Evolutionary conservation across 2,888 invertebrate species (phyloP).

Genomic region (Eristalis tenax): DNA sequence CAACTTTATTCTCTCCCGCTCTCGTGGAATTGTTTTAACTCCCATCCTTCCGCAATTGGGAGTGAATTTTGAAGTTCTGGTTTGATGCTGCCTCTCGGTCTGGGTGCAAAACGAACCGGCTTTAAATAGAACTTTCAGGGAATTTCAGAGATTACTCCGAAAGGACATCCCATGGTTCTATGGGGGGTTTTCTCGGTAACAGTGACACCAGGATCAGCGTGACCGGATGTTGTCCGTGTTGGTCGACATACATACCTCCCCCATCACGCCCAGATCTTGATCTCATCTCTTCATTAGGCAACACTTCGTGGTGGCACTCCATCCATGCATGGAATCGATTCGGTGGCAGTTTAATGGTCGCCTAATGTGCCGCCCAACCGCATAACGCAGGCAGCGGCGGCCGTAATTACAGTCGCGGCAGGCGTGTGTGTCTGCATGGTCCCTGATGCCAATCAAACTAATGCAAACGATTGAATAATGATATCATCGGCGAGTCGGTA

Average conservation of each 20-base stretch:
- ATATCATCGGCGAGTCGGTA: constrained; percentile 21
- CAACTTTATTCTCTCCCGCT: not conserved
- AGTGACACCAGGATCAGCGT: too few relatives aligned
- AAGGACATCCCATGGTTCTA: too few relatives aligned
- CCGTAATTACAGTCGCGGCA: constrained; percentile 38
- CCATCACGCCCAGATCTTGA: too few relatives aligned
- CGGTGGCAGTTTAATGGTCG: constrained; percentile 24
- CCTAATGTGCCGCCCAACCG: constrained; percentile 8
- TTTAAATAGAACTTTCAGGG: not conserved
- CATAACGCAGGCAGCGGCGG: constrained; percentile 8
- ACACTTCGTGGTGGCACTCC: not conserved
- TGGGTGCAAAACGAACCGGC: not conserved
- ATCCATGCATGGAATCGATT: not conserved
- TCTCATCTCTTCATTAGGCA: too few relatives aligned
- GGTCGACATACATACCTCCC: too few relatives aligned
- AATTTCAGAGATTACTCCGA: too few relatives aligned
- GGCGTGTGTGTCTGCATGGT: not conserved
- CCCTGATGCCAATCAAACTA: constrained; percentile 9
- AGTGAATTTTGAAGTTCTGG: not conserved
- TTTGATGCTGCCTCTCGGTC: not conserved
- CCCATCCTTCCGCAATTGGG: not conserved
- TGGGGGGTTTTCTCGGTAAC: too few relatives aligned
- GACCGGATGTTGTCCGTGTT: too few relatives aligned
- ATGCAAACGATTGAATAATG: constrained; percentile 54
- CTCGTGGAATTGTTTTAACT: not conserved